Evolutionary conservation across 2,113 vertebrate species (phyloP).

Genomic region (Thymallus thymallus): DNA sequence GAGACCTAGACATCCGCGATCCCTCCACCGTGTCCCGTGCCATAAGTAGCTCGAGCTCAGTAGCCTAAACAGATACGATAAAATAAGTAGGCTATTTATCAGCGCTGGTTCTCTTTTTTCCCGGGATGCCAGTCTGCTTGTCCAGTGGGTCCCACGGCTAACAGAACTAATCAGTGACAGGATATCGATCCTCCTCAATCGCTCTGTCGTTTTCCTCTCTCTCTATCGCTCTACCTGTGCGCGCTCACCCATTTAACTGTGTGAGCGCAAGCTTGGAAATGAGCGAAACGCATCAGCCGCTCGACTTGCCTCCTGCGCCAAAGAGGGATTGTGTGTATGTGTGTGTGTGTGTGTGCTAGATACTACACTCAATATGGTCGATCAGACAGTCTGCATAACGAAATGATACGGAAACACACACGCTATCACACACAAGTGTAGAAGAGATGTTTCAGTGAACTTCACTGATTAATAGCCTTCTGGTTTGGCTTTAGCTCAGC

Average conservation of each 20-base stretch:
- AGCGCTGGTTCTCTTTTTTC: constrained; percentile 31
- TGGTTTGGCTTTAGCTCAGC: too few species aligned
- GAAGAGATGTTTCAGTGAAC: background rate
- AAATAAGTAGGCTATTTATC: constrained; percentile 19
- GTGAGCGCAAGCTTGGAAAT: constrained; percentile 84
- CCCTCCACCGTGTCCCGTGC: constrained; percentile 49
- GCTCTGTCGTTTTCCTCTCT: constrained; percentile 21
- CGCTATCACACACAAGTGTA: background rate
- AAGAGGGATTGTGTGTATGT: constrained; percentile 59
- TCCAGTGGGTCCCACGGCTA: constrained; percentile 1
- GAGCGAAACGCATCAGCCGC: constrained; percentile 94
- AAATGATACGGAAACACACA: constrained; percentile 5
- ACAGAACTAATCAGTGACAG: too few species aligned
- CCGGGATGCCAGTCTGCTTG: background rate
- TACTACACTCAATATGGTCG: constrained; percentile 43
- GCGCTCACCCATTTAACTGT: constrained; percentile 60
- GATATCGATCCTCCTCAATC: too few species aligned
- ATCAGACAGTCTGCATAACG: constrained; percentile 44
- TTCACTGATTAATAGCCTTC: too few species aligned
- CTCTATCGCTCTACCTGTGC: constrained; percentile 39
- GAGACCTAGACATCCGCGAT: constrained; percentile 72
- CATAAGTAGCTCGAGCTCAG: constrained; percentile 22
- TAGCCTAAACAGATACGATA: constrained; percentile 46
- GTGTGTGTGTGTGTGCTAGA: background rate
- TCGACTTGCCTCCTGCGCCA: constrained; percentile 72